phyloP scores from a whole-genome alignment of 2,888 invertebrate genomes.

The Sarcophaga subvicina region DNA sequence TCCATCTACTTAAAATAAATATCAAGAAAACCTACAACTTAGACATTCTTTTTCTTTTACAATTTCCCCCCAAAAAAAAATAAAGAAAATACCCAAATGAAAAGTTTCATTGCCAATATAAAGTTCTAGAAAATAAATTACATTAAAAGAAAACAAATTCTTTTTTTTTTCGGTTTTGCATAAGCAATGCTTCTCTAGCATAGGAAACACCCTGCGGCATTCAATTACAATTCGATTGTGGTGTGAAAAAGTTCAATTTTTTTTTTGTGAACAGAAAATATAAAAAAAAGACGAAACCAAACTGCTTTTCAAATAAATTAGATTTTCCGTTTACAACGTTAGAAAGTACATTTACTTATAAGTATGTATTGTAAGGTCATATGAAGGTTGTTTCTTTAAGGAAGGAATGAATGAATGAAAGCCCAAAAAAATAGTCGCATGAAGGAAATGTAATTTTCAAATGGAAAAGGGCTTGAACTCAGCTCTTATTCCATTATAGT shows the following conservation, averaged over 20 bases:
- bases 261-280: constrained; percentile 52
- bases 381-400: neutral
- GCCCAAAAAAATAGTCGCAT: too few species aligned
- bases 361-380: constrained; percentile 5
- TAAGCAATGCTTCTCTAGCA: constrained; percentile 29
- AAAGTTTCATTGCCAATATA: neutral
- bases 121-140: constrained; percentile 51
- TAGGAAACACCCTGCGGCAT: constrained; percentile 75
- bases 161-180: constrained; percentile 16
- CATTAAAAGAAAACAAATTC: constrained; percentile 37
- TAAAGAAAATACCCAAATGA: neutral
- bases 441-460: too few species aligned
- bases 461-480: too few species aligned
- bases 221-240: constrained; percentile 80
- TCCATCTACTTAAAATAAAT: constrained; percentile 32
- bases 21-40: constrained; percentile 20
- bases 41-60: neutral
- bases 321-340: neutral
- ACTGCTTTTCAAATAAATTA: constrained; percentile 27
- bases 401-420: too few species aligned
- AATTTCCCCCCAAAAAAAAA: neutral
- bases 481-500: too few species aligned
- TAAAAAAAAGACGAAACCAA: neutral
- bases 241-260: constrained; percentile 80
- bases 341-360: neutral